Base-by-base conservation (phyloP, 2,113 vertebrate species). In the Phaethornis superciliosus region DNA sequence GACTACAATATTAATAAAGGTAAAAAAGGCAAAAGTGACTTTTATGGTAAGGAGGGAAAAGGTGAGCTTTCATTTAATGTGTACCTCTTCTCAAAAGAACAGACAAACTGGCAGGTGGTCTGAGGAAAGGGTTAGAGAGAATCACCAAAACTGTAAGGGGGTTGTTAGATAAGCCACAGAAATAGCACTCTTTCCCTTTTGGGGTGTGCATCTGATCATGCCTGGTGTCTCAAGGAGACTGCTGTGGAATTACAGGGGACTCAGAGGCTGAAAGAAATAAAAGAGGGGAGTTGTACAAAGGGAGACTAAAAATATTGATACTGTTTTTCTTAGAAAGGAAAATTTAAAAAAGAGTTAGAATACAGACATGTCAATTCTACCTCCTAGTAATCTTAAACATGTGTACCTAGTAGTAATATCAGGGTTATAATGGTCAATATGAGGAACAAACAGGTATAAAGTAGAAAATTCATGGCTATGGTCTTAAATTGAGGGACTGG, bases 181-280 rank as follows among this genome's bases (percentile, higher is more conserved):
- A 85, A 65, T 0, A 69, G 33, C 17, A 17, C 4, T n/a, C 27
- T 33, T 22, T 21, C 32, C 27, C 15, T 2, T 1, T 0, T 67
- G 30, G 14, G 14, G 35, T 40, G 40, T 44, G 54, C 44, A 78
- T 55, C n/a, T 46, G n/a, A 77, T 60, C 40, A 26, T 17, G 44
- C 13, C 27, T 7, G 64, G 11, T 5, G 6, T 70, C 54, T 85
- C 46, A 46, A 62, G 47, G 58, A 69, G 10, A 42, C 11, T 1
- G 1, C 20, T 65, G 42, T 46, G 84, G 62, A 85, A 72, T 55
- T 63, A 79, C 54, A 78, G 20, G 12, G 17, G 10, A 59, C 28
- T 81, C 62, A 52, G 28, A 67, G 27, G 77, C 87, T 18, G 4
- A 58, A 77, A 90, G 42, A 56, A 72, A 76, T 4, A 55, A 35